Conservation (phyloP, 2,113 vertebrate genomes). For the Columba livia region DNA sequence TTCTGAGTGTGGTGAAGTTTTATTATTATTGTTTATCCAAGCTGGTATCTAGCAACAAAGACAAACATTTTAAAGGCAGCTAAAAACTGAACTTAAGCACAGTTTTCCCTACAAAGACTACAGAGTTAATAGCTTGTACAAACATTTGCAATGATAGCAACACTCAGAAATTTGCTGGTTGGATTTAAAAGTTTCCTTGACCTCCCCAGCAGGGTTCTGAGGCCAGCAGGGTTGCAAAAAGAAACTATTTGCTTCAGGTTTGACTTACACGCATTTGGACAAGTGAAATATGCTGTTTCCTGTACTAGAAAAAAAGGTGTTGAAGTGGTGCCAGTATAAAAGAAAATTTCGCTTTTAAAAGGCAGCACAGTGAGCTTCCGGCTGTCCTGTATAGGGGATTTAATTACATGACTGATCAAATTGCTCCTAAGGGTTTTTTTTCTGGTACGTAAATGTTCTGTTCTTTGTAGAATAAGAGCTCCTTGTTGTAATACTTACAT, state of each 20-base stretch:
- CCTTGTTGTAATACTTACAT: neutral
- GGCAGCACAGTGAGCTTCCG: neutral
- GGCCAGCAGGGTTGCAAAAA: neutral
- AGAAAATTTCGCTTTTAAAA: constrained; percentile 8
- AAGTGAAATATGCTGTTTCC: constrained; percentile 58
- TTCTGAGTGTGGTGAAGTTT: neutral
- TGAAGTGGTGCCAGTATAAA: constrained; percentile 8
- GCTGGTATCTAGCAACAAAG: constrained; percentile 10
- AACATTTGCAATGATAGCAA: neutral
- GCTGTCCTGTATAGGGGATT: neutral
- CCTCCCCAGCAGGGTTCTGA: neutral
- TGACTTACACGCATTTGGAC: constrained; percentile 52
- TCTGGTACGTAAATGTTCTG: neutral
- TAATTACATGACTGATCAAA: neutral
- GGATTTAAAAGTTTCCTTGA: constrained; percentile 22
- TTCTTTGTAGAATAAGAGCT: neutral
- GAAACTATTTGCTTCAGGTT: constrained; percentile 24
- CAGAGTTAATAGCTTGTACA: neutral
- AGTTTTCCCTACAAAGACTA: neutral
- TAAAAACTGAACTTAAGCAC: neutral
- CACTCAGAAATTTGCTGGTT: neutral
- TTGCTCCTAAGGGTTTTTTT: neutral
- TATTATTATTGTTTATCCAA: constrained; percentile 14
- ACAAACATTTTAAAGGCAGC: neutral
- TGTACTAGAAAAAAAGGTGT: constrained; percentile 26